These are phyloP conservation scores for Drosophila sturtevanti DNA, from an alignment of 1,140 invertebrate genomes.

Conservation along the genomic window DNA sequence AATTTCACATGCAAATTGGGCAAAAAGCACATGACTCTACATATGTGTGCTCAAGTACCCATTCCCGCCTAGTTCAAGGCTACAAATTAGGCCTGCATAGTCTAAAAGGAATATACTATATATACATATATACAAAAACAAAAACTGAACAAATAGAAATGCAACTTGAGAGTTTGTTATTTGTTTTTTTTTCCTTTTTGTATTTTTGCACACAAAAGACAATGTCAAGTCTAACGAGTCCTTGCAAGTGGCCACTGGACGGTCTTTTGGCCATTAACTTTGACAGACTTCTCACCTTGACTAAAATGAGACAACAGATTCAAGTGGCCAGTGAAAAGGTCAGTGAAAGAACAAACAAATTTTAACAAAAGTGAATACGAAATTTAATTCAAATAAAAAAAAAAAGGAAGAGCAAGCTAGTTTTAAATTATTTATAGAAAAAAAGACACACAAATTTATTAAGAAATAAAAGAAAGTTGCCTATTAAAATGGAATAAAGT, in stretches of 20 bases:
- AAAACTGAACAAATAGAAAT: constrained; percentile 35
- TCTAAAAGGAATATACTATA: not conserved
- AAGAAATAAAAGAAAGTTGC: too few species aligned
- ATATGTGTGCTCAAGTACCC: constrained; percentile 7
- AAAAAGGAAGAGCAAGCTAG: too few species aligned
- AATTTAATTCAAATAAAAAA: not conserved
- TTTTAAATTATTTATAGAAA: too few species aligned
- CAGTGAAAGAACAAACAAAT: not conserved
- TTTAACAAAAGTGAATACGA: not conserved
- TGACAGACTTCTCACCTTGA: constrained; percentile 1
- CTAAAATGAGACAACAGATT: not conserved
- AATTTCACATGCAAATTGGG: constrained; percentile 46
- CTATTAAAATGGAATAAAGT: too few species aligned
- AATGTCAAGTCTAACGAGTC: constrained; percentile 45
- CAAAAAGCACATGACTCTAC: constrained; percentile 2
- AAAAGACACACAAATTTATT: too few species aligned
- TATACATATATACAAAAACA: not conserved
- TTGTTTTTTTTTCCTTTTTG: too few species aligned
- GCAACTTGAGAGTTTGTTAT: constrained; percentile 17
- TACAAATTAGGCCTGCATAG: constrained; percentile 12
- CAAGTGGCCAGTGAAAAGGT: not conserved
- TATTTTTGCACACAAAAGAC: constrained; percentile 7
- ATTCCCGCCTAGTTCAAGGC: constrained; percentile 9
- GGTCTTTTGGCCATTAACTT: not conserved
- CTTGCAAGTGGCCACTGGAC: constrained; percentile 7